phyloP scores from a whole-genome alignment of 37 sponge, comb jelly and placozoan genomes.

The Spongilla lacustris region DNA sequence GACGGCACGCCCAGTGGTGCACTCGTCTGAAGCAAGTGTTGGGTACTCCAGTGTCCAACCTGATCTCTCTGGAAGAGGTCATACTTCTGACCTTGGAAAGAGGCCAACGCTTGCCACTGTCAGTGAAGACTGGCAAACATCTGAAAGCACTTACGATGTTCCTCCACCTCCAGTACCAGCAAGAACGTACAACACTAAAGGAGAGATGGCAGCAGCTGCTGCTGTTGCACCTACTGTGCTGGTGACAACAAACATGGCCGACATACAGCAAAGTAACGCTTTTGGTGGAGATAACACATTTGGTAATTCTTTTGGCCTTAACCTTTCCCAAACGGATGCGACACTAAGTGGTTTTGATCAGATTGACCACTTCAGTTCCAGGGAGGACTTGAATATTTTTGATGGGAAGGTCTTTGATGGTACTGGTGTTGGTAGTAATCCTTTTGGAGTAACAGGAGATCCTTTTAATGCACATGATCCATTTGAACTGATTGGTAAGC shows the following conservation, averaged over 20 bases:
- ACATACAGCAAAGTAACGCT: neutral
- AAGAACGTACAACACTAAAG: neutral
- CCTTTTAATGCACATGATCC: neutral
- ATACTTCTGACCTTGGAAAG: neutral
- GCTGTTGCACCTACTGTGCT: neutral
- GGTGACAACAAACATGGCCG: neutral
- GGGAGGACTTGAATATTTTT: neutral
- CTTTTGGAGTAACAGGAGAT: constrained; percentile 4
- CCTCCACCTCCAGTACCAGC: constrained; percentile 59
- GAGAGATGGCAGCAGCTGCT: neutral
- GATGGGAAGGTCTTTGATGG: neutral
- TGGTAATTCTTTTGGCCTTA: neutral
- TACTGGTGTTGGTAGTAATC: neutral
- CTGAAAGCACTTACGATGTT: constrained; percentile 28
- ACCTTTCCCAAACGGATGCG: neutral
- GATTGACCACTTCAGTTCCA: neutral
- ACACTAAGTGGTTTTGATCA: neutral
- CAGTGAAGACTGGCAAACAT: neutral
- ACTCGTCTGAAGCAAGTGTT: neutral
- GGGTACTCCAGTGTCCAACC: neutral
- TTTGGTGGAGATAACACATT: neutral
- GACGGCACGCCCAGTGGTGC: neutral
- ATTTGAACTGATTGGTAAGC: neutral
- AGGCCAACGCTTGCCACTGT: neutral
- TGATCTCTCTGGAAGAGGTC: neutral